Base-by-base conservation (phyloP, 92 coral and sea anemone genomes). In the Virgularia gustaviana region DNA sequence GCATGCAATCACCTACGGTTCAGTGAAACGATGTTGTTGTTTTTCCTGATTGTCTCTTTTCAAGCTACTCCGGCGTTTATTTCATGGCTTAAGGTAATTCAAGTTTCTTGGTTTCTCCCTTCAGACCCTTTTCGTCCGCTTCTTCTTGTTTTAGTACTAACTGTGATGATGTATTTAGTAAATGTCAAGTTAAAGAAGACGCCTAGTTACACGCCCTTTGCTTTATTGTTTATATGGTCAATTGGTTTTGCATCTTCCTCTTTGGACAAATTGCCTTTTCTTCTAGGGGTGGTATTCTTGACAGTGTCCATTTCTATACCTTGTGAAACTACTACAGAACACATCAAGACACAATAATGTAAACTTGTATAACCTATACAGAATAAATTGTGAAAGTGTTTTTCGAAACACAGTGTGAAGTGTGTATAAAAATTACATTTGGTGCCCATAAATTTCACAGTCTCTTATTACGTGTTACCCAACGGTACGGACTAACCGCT, bases 41-140 rank as follows among this genome's bases (percentile, higher is more conserved):
- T 67, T 10, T 25, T 67, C 27, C 24, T 67, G 18, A 12, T 49
- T 12, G 10, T 67, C 34, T 67, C 74, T 4, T 44, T 67, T 45
- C 74, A 67, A 67, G 49, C 25, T 5, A 25, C 43, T 22, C 74
- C 74, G 7, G 41, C 74, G 15, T 67, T 67, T 36, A 30, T 67
- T n/a, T 41, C 49, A 27, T 67, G 74, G 74, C 74, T 67, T 31
- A 67, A 67, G 33, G 74, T 47, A 31, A 19, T 67, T 1, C 74
- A 27, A 30, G 31, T 30, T 19, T 67, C 74, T 11, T 67, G 41
- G 58, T 49, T 18, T 30, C 58, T 67, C 31, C 74, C 74, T 24
- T 44, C 57, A 12, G 58, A 45, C 23, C 59, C 74, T 25, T 31
- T 44, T 33, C 32, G 2, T 33, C 11, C 6, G 25, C 58, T 67